These are phyloP conservation scores for Neomicropteryx cornuta DNA, from an alignment of 1,140 invertebrate species.

Conservation along the genomic window DNA sequence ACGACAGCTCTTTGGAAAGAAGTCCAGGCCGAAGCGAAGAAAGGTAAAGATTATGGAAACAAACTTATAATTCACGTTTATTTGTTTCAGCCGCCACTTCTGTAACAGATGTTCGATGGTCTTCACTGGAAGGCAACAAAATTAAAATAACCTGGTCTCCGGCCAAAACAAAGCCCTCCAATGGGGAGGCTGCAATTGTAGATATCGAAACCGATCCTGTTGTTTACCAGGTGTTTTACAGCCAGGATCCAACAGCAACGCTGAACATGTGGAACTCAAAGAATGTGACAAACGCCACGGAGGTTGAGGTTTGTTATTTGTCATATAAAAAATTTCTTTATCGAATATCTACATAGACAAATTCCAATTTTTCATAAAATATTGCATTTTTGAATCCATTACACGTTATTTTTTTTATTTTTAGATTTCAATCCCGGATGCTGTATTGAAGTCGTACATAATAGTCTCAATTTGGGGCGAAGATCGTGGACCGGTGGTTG, in stretches of 20 bases:
- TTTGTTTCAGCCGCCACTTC: slow-evolving; percentile 9
- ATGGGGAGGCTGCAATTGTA: not conserved
- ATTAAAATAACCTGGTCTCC: slow-evolving; percentile 12
- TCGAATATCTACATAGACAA: too few relatives aligned
- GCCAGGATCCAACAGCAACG: slow-evolving; percentile 6
- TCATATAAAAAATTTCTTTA: not conserved
- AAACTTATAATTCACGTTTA: too few relatives aligned
- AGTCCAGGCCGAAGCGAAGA: too few relatives aligned
- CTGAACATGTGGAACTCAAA: slow-evolving; percentile 10
- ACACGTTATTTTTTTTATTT: slow-evolving; percentile 3
- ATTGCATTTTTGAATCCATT: too few relatives aligned
- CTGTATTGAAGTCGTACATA: slow-evolving; percentile 7
- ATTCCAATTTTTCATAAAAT: too few relatives aligned
- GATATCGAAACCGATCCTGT: not conserved
- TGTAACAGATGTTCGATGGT: slow-evolving; percentile 13
- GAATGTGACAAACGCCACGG: slow-evolving; percentile 12
- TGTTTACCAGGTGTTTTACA: slow-evolving; percentile 13
- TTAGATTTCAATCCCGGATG: slow-evolving; percentile 10
- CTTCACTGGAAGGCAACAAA: slow-evolving; percentile 6
- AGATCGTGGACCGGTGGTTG: slow-evolving; percentile 6
- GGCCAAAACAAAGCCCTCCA: not conserved
- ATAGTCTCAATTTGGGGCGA: slow-evolving; percentile 12
- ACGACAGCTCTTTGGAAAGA: too few relatives aligned
- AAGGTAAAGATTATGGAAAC: too few relatives aligned
- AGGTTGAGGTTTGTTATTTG: slow-evolving; percentile 12